Base-by-base conservation (phyloP, 1,140 invertebrate genomes). In the Drosophila mojavensis region DNA sequence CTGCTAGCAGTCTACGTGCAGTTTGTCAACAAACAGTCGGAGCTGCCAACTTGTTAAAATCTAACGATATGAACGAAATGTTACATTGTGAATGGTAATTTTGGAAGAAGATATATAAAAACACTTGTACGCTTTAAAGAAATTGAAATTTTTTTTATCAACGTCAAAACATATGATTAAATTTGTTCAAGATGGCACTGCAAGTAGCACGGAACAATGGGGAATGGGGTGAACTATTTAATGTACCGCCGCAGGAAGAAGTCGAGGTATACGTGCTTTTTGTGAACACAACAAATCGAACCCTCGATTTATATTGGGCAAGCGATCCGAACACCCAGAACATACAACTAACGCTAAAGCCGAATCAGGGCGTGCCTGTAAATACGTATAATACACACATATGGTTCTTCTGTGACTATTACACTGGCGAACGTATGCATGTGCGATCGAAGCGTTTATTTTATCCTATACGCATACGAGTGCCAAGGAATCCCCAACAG, bases 351-450 rank as follows among this genome's bases (percentile, higher is more conserved):
- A 93, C 92, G 2, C 81, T 96, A 5, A 76, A 90, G 13, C 92
- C 94, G 13, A 91, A 84, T 4, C 81, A 94, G 11, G 93, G 91
- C 78, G 83, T 94, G 10, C 94, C 95, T 73, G 94, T 96, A 3
- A 95, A 96, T 77, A 96, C 96, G 0, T 97, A 93, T 91, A 95
- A 94, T 17, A 94, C 94, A 2, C 96, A 97, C 93, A 95, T 95
- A 6, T 97, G 96, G 96, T 94, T 96, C 30, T 96, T 96, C 76
- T 84, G 94, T 33, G 95, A 96, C 83, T 80, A 93, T 36, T 81
- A 94, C 24, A 95, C 95, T 0, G 94, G 94, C 45, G 95, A 96
- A 68, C 78, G 91, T 17, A 91, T 94, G 85, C 88, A 91, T 65
- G 90, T 93, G 9, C 79, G 92, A 0, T 90, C 92, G 7, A 78